Base-by-base conservation (phyloP, 2,888 invertebrate genomes). In the Orgyia antiqua region DNA sequence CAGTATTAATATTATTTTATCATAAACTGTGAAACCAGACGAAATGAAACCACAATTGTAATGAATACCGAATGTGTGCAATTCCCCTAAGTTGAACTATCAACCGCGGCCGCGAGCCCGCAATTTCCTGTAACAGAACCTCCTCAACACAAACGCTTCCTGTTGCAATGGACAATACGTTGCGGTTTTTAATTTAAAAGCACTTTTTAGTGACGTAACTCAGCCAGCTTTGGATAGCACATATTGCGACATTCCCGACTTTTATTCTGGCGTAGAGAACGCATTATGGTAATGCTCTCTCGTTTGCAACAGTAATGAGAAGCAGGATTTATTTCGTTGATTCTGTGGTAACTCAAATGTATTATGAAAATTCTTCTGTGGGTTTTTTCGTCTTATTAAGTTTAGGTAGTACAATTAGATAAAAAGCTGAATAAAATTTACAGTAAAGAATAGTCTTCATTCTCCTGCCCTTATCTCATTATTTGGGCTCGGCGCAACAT, bases 41-140 rank as follows among this genome's bases (percentile, higher is more conserved):
- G n/a, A n/a, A n/a, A n/a, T 15, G 15, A 15, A 15, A 15, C 6
- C 4, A 15, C 15, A 29, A 15, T 19, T 13, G 15, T 4, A 23
- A 13, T 10, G 18, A 9, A 19, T 30, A 11, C 11, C 10, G 13
- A 30, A 25, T 19, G 21, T 31, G 31, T 31, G 25, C 21, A 31
- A 28, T n/a, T n/a, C 21, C 13, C 36, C 28, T 31, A 17, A 36
- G 10, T 41, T 44, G 33, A 33, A 38, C 48, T 48, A 48, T 44
- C 48, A 45, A 4, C 15, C 15, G 33, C 36, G 45, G 39, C 51
- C 41, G 48, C 25, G 24, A 34, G 52, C 53, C 63, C 61, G 69
- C 70, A 71, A 72, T 72, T 72, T 72, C 72, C 72, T 66, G 67
- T 51, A 53, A 60, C 46, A 46, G 55, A 58, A 48, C 45, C 51